Evolutionary conservation across 2,797 vertebrate species (phyloP), one percentile per base, ranked within the genome.

Genomic region (Ceryle rudis): DNA sequence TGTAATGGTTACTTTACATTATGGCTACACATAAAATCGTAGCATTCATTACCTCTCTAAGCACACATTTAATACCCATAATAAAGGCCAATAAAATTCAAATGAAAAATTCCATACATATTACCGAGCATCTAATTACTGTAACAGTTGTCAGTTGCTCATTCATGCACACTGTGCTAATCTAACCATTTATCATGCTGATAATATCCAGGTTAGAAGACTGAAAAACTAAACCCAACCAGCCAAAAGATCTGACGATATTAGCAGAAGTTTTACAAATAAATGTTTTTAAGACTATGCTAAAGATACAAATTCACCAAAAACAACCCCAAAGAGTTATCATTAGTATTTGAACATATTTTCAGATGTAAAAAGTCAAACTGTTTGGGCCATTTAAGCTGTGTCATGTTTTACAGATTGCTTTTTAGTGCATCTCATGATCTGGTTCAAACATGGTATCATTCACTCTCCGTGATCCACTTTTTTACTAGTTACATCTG

Each of bases 61-160:
- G 73, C 65, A 88, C 70, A 86, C 13, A 72, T 86, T 95, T 95
- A 93, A 70, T 90, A 44, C 28, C 44, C 74, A 26, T 64, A 89
- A 74, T 92, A 96, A 96, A 96, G 52, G 41, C 23, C n/a, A 88
- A 51, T 94, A 94, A 95, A 96, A 94, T 89, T 25, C 9, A 86
- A 96, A 93, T 72, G 31, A 94, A 96, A 95, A 94, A 92, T 49
- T 89, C 35, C 14, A 33, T 82, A 81, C 2, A 5, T 37, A 78
- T 60, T 81, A 72, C 10, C 41, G 89, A 92, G 18, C 6, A 55
- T 70, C 51, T 74, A 88, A 88, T 95, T 92, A 85, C 28, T 71
- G n/a, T 46, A 85, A 82, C 54, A 28, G 78, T 95, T 95, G 42
- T 81, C 72, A 83, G n/a, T 52, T 78, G n/a, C 39, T 88, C 49